Evolutionary conservation across 2,888 invertebrate genomes (phyloP).

Genomic region (Drosophila conformis): DNA sequence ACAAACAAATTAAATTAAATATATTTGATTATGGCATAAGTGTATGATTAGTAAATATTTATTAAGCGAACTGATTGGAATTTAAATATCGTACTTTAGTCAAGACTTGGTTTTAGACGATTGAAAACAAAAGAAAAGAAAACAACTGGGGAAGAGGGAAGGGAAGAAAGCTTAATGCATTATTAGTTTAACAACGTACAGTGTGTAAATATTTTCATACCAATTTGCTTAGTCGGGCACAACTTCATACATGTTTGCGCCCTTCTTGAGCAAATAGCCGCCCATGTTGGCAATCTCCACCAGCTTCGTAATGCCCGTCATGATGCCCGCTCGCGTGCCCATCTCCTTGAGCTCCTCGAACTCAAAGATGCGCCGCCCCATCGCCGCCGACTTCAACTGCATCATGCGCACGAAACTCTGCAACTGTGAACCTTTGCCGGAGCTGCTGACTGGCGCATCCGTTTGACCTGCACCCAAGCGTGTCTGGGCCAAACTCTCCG

Average conservation of each 20-base stretch:
- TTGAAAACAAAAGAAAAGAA: neutral
- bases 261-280: constrained; percentile 94
- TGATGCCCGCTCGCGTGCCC: constrained; percentile 88
- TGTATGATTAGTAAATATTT: constrained; percentile 23
- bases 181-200: constrained; percentile 30
- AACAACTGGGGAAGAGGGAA: neutral
- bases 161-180: constrained; percentile 21
- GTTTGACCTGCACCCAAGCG: constrained; percentile 86
- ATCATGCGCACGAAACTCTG: constrained; percentile 90
- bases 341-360: constrained; percentile 91
- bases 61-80: neutral
- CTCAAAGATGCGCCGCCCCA: constrained; percentile 90
- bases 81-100: constrained; percentile 18
- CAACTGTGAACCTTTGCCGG: constrained; percentile 86
- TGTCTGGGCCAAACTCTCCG: constrained; percentile 91
- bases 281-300: constrained; percentile 93
- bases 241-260: constrained; percentile 90
- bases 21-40: constrained; percentile 1
- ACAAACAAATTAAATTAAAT: neutral
- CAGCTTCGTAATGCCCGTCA: constrained; percentile 87
- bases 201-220: constrained; percentile 46
- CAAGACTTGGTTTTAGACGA: constrained; percentile 2
- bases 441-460: constrained; percentile 1
- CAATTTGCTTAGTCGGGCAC: constrained; percentile 83
- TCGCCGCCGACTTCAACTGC: constrained; percentile 88